Evolutionary conservation across 1,140 invertebrate species (phyloP).

Genomic region (Saccostrea glomerata): DNA sequence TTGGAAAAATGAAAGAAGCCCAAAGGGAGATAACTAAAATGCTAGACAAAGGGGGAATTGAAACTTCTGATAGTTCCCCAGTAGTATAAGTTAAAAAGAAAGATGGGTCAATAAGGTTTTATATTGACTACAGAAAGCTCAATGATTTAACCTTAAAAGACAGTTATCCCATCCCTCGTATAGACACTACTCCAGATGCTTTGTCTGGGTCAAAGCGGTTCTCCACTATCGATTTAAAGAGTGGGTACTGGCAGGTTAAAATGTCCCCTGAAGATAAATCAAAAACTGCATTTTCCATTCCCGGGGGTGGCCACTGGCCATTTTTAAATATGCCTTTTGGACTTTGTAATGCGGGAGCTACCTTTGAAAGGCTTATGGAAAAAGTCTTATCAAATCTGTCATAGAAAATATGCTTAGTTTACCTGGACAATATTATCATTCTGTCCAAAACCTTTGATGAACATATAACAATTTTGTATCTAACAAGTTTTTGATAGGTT

Average conservation of each 20-base stretch:
- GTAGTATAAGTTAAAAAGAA: slow-evolving; percentile 25
- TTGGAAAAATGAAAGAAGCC: too few species aligned
- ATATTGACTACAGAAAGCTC: slow-evolving; percentile 40
- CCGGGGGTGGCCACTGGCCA: slow-evolving; percentile 52
- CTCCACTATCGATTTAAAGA: too few species aligned
- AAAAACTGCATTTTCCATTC: slow-evolving; percentile 71
- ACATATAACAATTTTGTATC: slow-evolving; percentile 51
- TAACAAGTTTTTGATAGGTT: too few species aligned
- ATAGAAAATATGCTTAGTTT: slow-evolving; percentile 49
- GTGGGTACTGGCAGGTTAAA: slow-evolving; percentile 32
- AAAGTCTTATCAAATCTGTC: slow-evolving; percentile 24
- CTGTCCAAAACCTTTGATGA: slow-evolving; percentile 44
- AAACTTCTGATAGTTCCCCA: background rate
- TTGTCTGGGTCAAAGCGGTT: too few species aligned
- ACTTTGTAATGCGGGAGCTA: slow-evolving; percentile 61
- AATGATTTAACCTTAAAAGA: slow-evolving; percentile 34
- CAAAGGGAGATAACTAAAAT: too few species aligned
- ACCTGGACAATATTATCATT: slow-evolving; percentile 59
- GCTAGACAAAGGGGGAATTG: slow-evolving; percentile 23
- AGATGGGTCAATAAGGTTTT: background rate
- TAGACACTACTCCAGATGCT: too few species aligned
- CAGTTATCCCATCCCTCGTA: too few species aligned
- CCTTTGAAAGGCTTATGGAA: slow-evolving; percentile 68
- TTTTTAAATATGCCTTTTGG: slow-evolving; percentile 63
- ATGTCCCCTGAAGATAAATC: slow-evolving; percentile 13